Conservation (phyloP, 23 tunicate genomes). For the Clavelina lepadiformis region DNA sequence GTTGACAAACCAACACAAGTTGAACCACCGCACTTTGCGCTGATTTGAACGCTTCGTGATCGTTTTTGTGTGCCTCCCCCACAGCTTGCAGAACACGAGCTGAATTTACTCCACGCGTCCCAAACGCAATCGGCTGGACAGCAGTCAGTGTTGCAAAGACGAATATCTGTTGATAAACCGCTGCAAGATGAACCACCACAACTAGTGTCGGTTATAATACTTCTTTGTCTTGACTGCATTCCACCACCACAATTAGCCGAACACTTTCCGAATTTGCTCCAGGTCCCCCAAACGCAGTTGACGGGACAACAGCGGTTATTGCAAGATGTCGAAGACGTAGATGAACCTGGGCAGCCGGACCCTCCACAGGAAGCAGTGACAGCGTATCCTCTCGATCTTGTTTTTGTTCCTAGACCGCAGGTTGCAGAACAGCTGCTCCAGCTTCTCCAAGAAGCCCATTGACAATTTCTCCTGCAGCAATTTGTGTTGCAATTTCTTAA, state of each 20-base stretch:
- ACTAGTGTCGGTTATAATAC: background rate
- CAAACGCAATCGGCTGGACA: background rate
- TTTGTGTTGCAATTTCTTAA: too few relatives aligned
- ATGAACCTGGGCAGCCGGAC: constrained; percentile 3
- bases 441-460: constrained; percentile 28
- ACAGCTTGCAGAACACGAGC: constrained; percentile 20
- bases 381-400: background rate
- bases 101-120: constrained; percentile 2
- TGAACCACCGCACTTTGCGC: background rate
- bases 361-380: constrained; percentile 22
- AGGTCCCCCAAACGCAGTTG: background rate
- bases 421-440: constrained; percentile 19
- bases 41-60: background rate
- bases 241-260: constrained; percentile 3
- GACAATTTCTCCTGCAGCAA: constrained; percentile 36
- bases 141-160: background rate
- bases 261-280: background rate
- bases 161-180: background rate
- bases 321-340: background rate
- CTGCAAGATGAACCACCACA: constrained; percentile 14
- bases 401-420: constrained; percentile 30
- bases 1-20: background rate
- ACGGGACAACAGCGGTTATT: constrained; percentile 6
- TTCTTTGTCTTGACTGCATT: constrained; percentile 3
- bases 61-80: constrained; percentile 13